These are phyloP conservation scores for Megathymus violae DNA, from an alignment of 1,140 invertebrate species.

Conservation along the genomic window DNA sequence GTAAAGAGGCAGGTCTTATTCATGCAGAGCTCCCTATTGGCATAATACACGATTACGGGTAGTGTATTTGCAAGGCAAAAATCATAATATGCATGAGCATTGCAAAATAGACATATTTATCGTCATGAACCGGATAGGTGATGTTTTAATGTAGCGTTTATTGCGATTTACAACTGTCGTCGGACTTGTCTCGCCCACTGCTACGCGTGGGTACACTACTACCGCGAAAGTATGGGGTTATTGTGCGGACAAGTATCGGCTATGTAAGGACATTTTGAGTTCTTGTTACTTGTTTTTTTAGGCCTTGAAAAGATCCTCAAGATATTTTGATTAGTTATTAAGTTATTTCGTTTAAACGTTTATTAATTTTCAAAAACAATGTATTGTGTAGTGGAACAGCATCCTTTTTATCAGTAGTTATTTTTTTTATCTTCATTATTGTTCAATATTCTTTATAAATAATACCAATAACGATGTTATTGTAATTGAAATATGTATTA, in stretches of 20 bases:
- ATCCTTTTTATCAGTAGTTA: no score
- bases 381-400: no score
- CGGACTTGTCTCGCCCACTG: slow-evolving; percentile 49
- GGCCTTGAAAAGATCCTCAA: background rate
- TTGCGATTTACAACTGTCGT: slow-evolving; percentile 60
- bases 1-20: slow-evolving; percentile 27
- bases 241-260: slow-evolving; percentile 29
- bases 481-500: no score
- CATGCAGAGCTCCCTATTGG: slow-evolving; percentile 27
- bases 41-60: slow-evolving; percentile 29
- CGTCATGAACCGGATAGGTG: slow-evolving; percentile 42
- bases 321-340: no score
- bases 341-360: no score
- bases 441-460: no score
- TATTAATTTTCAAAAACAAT: no score
- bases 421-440: no score
- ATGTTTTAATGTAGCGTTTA: slow-evolving; percentile 63
- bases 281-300: slow-evolving; percentile 14
- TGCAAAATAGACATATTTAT: slow-evolving; percentile 49
- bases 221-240: slow-evolving; percentile 39
- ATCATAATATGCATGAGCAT: slow-evolving; percentile 47
- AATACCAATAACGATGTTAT: no score
- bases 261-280: slow-evolving; percentile 21
- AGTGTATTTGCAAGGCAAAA: slow-evolving; percentile 42
- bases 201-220: slow-evolving; percentile 39